A percentile compares a stretch with the other conserved stretches of the same genome.
Conservation (phyloP, 2,888 invertebrate species). For the Deilephila elpenor region DNA sequence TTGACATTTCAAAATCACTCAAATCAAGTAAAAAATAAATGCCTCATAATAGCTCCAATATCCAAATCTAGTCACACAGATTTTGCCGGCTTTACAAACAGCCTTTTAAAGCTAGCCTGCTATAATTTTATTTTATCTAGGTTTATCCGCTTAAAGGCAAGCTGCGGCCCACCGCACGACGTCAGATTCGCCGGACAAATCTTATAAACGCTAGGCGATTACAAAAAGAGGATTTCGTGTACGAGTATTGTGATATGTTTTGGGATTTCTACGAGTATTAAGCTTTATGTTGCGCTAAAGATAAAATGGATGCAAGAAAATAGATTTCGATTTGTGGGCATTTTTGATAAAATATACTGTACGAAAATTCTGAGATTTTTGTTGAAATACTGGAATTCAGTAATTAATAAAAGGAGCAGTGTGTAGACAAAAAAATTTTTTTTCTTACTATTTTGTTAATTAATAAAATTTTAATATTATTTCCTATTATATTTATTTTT, state of each 20-base stretch:
- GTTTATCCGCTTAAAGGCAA: slow-evolving; percentile 7
- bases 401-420: too few species aligned
- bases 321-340: too few species aligned
- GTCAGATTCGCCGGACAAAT: slow-evolving; percentile 1
- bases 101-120: not conserved
- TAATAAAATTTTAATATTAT: too few species aligned
- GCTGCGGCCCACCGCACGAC: not conserved
- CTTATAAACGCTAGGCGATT: slow-evolving; percentile 3
- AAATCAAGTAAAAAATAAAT: not conserved
- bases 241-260: not conserved
- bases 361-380: too few species aligned
- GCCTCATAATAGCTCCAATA: not conserved
- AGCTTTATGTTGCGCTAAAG: not conserved
- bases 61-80: not conserved
- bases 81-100: not conserved
- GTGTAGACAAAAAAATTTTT: too few species aligned
- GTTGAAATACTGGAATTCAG: too few species aligned
- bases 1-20: too few species aligned
- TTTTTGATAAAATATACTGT: too few species aligned
- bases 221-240: slow-evolving; percentile 12
- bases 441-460: too few species aligned
- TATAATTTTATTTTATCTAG: slow-evolving; percentile 2
- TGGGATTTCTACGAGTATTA: not conserved
- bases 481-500: too few species aligned
- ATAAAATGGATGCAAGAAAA: too few species aligned